A percentile compares a stretch with the other conserved stretches of the same genome.
Conservation (phyloP, 1,140 invertebrate species). For the Lethrus apterus region DNA sequence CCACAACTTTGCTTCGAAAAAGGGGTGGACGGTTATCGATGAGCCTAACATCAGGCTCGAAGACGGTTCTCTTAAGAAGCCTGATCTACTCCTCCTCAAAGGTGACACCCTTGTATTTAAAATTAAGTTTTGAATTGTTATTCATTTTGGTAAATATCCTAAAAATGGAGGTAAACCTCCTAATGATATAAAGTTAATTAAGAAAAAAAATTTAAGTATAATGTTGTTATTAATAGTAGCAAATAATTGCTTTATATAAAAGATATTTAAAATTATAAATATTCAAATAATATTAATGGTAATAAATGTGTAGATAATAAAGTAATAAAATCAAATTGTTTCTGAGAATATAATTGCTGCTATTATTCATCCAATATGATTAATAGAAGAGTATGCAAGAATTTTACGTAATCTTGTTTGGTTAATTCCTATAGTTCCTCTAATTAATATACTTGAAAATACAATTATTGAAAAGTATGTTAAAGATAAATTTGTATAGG, state of each 20-base stretch:
- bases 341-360: slow-evolving; percentile 36
- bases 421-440: slow-evolving; percentile 40
- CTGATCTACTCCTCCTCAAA: no score
- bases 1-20: not conserved
- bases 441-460: slow-evolving; percentile 34
- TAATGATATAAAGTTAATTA: slow-evolving; percentile 46
- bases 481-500: slow-evolving; percentile 25
- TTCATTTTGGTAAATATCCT: slow-evolving; percentile 49
- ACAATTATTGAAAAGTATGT: slow-evolving; percentile 37
- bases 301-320: slow-evolving; percentile 42
- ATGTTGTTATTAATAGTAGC: slow-evolving; percentile 34
- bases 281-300: slow-evolving; percentile 38
- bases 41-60: not conserved
- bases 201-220: slow-evolving; percentile 40
- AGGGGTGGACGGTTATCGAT: not conserved
- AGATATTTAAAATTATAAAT: slow-evolving; percentile 42
- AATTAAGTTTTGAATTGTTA: slow-evolving; percentile 44
- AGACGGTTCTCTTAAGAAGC: not conserved
- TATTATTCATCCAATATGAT: slow-evolving; percentile 48
- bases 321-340: slow-evolving; percentile 41
- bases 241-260: slow-evolving; percentile 43
- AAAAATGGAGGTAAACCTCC: slow-evolving; percentile 47
- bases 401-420: slow-evolving; percentile 46
- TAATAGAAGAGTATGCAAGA: slow-evolving; percentile 48
- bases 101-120: no score